A percentile compares a stretch with the other conserved stretches of the same genome.
phyloP scores from a whole-genome alignment of 2,113 vertebrate genomes.

The Origma solitaria region DNA sequence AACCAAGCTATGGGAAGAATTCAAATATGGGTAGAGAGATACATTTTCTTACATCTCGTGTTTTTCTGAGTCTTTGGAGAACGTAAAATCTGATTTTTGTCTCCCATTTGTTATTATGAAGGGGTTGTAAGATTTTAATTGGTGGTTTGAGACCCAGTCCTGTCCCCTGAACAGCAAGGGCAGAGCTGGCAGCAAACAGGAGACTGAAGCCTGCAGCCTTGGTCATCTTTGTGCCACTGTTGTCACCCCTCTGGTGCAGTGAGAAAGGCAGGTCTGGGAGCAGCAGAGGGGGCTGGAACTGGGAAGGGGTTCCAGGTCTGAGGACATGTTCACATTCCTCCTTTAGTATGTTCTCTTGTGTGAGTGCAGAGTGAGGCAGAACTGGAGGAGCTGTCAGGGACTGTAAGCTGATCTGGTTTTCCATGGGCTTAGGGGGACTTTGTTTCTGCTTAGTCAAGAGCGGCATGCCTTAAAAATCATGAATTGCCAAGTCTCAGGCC shows the following conservation, averaged over 20 bases:
- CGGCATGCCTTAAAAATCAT: background rate
- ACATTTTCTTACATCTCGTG: background rate
- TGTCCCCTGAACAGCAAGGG: background rate
- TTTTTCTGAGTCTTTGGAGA: background rate
- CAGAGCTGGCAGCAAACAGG: background rate
- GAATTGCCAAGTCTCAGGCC: background rate
- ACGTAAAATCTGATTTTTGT: background rate
- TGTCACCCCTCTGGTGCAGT: background rate
- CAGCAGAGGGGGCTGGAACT: background rate
- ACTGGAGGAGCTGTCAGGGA: background rate
- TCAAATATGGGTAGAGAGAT: background rate
- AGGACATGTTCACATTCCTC: background rate
- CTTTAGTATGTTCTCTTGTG: background rate
- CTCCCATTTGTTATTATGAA: background rate
- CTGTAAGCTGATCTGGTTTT: background rate
- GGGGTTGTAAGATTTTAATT: background rate
- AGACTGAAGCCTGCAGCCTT: background rate
- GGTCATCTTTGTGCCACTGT: fast-evolving
- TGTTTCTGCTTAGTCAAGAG: background rate
- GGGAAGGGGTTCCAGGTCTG: background rate
- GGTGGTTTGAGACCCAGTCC: background rate
- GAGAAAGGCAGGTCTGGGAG: background rate
- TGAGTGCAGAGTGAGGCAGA: background rate
- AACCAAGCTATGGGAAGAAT: background rate
- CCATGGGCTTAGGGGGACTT: background rate